phyloP scores from a whole-genome alignment of 2,888 invertebrate species.

The Lamellibrachia satsuma region DNA sequence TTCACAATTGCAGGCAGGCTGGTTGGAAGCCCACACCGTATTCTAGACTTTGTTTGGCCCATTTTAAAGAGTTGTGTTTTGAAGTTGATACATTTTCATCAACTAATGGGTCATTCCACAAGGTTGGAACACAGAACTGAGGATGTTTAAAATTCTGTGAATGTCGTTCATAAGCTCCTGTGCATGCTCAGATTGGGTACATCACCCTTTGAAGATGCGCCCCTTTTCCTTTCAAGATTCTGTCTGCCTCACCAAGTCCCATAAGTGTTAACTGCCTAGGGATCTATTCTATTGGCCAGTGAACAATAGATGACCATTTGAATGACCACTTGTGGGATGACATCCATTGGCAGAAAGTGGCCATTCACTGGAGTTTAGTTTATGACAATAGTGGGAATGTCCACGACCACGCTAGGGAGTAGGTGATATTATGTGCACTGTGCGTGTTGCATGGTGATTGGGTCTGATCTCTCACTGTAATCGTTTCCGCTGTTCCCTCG shows the following conservation, averaged over 20 bases:
- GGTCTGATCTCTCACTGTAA: neutral
- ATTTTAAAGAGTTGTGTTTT: no score
- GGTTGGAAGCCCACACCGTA: no score
- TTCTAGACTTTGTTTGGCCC: no score
- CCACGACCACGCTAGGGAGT: neutral
- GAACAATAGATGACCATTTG: neutral
- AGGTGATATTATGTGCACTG: neutral
- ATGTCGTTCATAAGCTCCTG: neutral
- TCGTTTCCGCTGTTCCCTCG: neutral
- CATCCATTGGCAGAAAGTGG: neutral
- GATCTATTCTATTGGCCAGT: neutral
- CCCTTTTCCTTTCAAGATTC: neutral
- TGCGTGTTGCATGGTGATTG: neutral
- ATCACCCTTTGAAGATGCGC: neutral
- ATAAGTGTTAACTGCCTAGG: slow-evolving; percentile 2
- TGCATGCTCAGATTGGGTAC: neutral
- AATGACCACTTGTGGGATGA: neutral
- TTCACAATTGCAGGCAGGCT: no score
- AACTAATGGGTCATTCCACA: neutral
- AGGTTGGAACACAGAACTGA: neutral
- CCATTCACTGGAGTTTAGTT: neutral
- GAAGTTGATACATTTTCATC: no score
- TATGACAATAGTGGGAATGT: neutral
- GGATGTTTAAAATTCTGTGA: neutral
- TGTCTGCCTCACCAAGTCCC: neutral